Evolutionary conservation across 2,888 invertebrate genomes (phyloP), one percentile per base, ranked within the genome.

Genomic region (Oithona nana): DNA sequence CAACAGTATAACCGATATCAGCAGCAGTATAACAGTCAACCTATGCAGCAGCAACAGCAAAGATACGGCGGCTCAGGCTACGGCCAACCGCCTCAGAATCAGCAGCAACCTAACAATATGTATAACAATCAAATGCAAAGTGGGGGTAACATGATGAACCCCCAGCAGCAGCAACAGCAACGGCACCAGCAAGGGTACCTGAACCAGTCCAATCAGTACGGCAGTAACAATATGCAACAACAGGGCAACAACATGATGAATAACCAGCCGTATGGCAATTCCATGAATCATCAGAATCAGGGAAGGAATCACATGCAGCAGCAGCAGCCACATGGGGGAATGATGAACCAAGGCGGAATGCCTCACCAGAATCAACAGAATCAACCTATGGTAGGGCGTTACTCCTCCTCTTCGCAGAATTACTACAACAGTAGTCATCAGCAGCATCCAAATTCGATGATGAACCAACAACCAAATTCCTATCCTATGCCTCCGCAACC

Each of bases 361-460:
- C 54, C 20, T 20, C 54, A 20, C 20, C 54, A 54, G 24, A 48
- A 59, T n/a, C 59, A 59, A 28, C 58, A 58, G 48, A 31, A 58
- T 16, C 30, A 31, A 39, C n/a, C 22, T 28, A 59, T 28, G 59
- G 59, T 24, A 20, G 50, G 50, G 50, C 30, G 31, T n/a, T 31
- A 31, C 29, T 30, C 57, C 20, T 22, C 28, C 22, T 8, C 28
- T 2, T 26, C 20, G 1, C 61, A 61, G 30, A 29, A 54, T 30
- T 22, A 61, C 51, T 20, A 20, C 2, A 52, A 51, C 6, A 52
- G 24, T 16, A 29, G n/a, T 16, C 30, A 20, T 20, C 31, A 29
- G 24, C 54, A 28, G 3, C 54, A 51, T 13, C 28, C 28, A 11
- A 28, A 61, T 28, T 57, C 28, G 29, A 54, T 54, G 54, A 54